Conservation (phyloP, 1,140 invertebrate species). For the Whitmania pigra region DNA sequence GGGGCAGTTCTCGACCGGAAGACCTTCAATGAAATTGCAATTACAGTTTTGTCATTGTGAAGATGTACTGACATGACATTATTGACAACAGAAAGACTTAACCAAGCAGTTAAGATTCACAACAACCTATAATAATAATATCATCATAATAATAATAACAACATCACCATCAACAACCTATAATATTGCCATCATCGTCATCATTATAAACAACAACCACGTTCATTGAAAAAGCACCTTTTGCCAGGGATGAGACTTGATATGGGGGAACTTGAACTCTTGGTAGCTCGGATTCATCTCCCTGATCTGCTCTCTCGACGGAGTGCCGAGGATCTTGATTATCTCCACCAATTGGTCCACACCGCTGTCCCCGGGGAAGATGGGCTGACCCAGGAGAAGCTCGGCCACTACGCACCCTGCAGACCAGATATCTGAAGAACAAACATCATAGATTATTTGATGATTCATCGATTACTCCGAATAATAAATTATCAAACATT, state of each 20-base stretch:
- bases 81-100: no score
- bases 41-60: no score
- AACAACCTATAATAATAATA: not conserved
- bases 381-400: slow-evolving; percentile 88
- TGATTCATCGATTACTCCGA: no score
- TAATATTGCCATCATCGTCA: not conserved
- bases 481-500: no score
- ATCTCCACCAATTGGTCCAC: slow-evolving; percentile 99
- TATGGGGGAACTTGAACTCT: slow-evolving; percentile 99
- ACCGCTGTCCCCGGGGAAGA: slow-evolving; percentile 96
- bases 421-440: slow-evolving; percentile 81
- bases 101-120: no score
- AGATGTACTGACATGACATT: no score
- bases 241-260: slow-evolving; percentile 98
- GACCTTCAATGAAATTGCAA: slow-evolving; percentile 45
- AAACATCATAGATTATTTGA: not conserved
- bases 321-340: slow-evolving; percentile 77
- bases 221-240: no score
- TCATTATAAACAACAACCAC: not conserved
- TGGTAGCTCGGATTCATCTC: slow-evolving; percentile 99
- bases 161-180: not conserved
- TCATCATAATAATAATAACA: not conserved
- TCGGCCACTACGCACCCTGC: slow-evolving; percentile 96
- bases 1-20: slow-evolving; percentile 89
- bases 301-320: slow-evolving; percentile 93